Evolutionary conservation across 2,888 invertebrate species (phyloP).

Genomic region (Molanna angustata): DNA sequence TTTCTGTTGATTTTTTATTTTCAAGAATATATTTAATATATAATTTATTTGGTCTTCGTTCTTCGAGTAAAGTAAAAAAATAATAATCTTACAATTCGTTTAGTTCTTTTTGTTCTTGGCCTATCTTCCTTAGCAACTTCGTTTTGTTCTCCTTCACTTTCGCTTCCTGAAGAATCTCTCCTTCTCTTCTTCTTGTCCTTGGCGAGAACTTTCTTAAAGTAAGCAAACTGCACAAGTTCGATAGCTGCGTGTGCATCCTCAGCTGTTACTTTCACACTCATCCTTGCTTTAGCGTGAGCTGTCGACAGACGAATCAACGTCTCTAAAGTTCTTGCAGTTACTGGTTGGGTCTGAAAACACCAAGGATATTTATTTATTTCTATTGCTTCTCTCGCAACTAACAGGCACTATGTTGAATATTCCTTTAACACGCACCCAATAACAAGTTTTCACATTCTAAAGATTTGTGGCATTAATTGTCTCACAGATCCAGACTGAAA

Average conservation of each 20-base stretch:
- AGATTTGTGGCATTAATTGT: no score
- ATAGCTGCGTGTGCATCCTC: slow-evolving; percentile 90
- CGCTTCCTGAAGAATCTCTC: slow-evolving; percentile 56
- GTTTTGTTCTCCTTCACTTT: slow-evolving; percentile 43
- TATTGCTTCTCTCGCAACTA: no score
- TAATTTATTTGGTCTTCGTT: no score
- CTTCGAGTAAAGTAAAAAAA: no score
- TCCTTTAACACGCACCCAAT: no score
- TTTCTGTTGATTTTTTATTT: neutral
- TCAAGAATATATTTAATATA: no score
- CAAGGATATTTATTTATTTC: no score
- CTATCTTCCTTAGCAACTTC: slow-evolving; percentile 37
- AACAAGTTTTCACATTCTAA: no score
- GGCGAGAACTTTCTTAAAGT: slow-evolving; percentile 84
- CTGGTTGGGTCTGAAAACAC: slow-evolving; percentile 84
- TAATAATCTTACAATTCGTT: slow-evolving; percentile 42
- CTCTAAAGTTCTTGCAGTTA: slow-evolving; percentile 94
- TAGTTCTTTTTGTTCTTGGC: slow-evolving; percentile 44
- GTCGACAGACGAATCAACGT: slow-evolving; percentile 96
- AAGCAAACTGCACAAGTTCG: slow-evolving; percentile 90
- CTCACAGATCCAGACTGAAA: no score
- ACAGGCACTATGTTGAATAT: no score
- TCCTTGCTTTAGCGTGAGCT: slow-evolving; percentile 93
- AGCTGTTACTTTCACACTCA: slow-evolving; percentile 79
- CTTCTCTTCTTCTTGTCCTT: slow-evolving; percentile 73